These are phyloP conservation scores for Spea multiplicata DNA, from an alignment of 2,113 vertebrate genomes.

Conservation along the genomic window DNA sequence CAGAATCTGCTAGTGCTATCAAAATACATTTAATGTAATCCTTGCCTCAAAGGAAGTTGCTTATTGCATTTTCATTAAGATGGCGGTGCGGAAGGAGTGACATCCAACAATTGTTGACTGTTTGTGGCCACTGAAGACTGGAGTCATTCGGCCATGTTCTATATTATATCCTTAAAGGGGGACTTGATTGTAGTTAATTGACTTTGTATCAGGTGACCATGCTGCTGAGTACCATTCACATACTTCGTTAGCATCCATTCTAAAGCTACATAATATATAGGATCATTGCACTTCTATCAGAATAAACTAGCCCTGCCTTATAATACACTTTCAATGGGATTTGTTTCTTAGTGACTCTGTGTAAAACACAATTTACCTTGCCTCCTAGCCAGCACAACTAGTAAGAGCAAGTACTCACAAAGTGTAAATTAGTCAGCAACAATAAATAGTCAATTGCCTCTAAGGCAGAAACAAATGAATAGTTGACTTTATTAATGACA, in stretches of 20 bases:
- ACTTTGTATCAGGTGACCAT: background rate
- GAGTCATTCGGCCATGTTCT: no score
- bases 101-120: no score
- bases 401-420: constrained; percentile 63
- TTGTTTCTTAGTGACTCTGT: constrained; percentile 59
- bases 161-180: no score
- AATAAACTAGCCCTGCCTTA: constrained; percentile 36
- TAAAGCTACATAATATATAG: background rate
- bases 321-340: constrained; percentile 64
- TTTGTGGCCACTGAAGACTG: no score
- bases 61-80: no score
- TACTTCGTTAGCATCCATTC: background rate
- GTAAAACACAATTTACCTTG: constrained; percentile 56
- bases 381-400: constrained; percentile 54
- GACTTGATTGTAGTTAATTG: no score
- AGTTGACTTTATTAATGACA: constrained; percentile 64
- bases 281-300: background rate
- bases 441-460: constrained; percentile 67
- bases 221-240: background rate
- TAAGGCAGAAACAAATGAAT: constrained; percentile 64
- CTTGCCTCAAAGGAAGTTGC: no score
- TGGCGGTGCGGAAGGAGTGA: no score
- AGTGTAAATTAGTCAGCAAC: constrained; percentile 69
- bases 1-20: no score
- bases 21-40: no score